These are phyloP conservation scores for Lasioglossum villosulum DNA, from an alignment of 2,888 invertebrate genomes.

Conservation along the genomic window DNA sequence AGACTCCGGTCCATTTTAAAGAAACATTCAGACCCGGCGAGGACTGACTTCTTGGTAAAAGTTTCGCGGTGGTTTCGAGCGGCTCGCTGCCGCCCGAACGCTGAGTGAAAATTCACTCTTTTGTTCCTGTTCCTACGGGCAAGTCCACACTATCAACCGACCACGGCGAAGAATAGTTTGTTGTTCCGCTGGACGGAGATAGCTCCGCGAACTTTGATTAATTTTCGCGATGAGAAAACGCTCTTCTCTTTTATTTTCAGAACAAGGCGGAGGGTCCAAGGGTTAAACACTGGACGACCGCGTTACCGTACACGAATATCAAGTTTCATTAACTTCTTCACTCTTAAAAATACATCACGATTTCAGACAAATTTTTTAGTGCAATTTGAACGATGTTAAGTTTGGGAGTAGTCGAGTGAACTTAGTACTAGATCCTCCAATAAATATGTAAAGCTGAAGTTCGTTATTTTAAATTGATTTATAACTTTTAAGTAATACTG, in stretches of 20 bases:
- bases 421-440: no score
- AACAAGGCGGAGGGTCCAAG: not conserved
- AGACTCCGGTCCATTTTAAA: constrained; percentile 35
- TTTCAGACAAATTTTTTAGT: no score
- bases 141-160: not conserved
- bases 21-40: constrained; percentile 26
- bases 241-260: not conserved
- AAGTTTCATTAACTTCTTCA: no score
- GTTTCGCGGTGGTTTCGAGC: constrained; percentile 14
- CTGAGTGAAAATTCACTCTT: constrained; percentile 4
- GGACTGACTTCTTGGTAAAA: constrained; percentile 6
- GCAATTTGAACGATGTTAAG: no score
- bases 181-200: not conserved
- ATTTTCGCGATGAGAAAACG: not conserved
- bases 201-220: constrained; percentile 1
- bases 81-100: constrained; percentile 12
- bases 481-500: no score
- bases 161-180: not conserved
- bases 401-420: no score
- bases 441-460: no score
- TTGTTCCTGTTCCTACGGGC: not conserved
- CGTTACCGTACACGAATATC: not conserved
- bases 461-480: no score
- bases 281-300: not conserved
- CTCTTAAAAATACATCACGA: no score